Evolutionary conservation across 2,797 vertebrate species (phyloP).

Genomic region (Melanogrammus aeglefinus): DNA sequence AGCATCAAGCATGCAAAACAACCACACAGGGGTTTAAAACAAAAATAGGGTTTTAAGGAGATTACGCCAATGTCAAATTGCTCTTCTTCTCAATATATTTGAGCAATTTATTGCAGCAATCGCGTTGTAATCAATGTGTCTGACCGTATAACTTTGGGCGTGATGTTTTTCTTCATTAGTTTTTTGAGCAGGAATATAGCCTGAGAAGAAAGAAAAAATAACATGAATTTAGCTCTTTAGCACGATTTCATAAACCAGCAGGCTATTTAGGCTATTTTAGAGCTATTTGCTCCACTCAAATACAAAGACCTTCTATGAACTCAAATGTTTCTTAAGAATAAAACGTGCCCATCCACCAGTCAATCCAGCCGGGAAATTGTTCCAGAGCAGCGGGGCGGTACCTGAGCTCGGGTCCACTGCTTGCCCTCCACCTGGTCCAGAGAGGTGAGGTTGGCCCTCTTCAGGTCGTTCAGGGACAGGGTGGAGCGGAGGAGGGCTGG

Average conservation of each 20-base stretch:
- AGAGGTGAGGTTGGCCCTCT: conserved; percentile 50
- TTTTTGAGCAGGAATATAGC: conserved; percentile 47
- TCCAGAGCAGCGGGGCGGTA: conserved; percentile 22
- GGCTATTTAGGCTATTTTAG: background rate
- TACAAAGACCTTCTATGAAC: background rate
- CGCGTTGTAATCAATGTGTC: background rate
- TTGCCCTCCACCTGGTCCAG: conserved; percentile 51
- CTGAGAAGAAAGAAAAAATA: conserved; percentile 24
- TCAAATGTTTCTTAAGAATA: background rate
- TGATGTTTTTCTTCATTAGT: conserved; percentile 32
- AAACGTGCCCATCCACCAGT: background rate
- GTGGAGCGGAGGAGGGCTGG: conserved; percentile 43
- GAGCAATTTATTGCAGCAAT: background rate
- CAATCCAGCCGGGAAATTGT: background rate
- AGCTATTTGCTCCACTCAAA: too few relatives aligned
- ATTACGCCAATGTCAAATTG: background rate
- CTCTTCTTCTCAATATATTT: too few relatives aligned
- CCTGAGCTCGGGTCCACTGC: conserved; percentile 62
- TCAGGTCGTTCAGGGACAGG: conserved; percentile 55
- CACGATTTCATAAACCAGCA: background rate
- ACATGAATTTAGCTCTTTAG: background rate
- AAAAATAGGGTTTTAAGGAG: background rate
- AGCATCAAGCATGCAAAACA: background rate
- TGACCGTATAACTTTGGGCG: conserved; percentile 42
- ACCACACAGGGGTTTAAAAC: too few relatives aligned